A percentile compares a stretch with the other conserved stretches of the same genome.
Evolutionary conservation across 2,888 invertebrate species (phyloP).

Genomic region (Mechanitis messenoides): DNA sequence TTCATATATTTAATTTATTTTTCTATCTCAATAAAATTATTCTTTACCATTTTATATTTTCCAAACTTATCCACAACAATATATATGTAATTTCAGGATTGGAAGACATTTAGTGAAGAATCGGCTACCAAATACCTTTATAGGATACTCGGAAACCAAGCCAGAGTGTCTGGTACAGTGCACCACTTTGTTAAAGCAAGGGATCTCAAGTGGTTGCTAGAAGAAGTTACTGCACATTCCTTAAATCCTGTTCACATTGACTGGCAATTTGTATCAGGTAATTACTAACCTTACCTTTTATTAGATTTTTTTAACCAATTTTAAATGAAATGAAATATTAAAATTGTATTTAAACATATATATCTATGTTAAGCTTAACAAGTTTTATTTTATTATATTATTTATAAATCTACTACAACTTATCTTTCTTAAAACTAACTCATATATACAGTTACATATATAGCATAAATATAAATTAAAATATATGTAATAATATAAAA

Average conservation of each 20-base stretch:
- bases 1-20: too few relatives aligned
- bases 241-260: slow-evolving; percentile 45
- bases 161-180: slow-evolving; percentile 53
- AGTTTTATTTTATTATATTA: too few relatives aligned
- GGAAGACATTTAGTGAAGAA: slow-evolving; percentile 56
- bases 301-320: too few relatives aligned
- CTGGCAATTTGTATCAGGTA: slow-evolving; percentile 59
- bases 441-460: too few relatives aligned
- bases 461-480: too few relatives aligned
- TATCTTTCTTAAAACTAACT: too few relatives aligned
- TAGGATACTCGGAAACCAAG: slow-evolving; percentile 47
- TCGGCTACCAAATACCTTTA: slow-evolving; percentile 45
- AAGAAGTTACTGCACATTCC: slow-evolving; percentile 41
- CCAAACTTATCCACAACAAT: background rate
- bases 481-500: too few relatives aligned
- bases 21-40: background rate
- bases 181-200: slow-evolving; percentile 53
- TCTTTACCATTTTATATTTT: background rate
- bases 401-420: too few relatives aligned
- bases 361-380: too few relatives aligned
- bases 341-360: too few relatives aligned
- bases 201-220: slow-evolving; percentile 49
- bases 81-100: slow-evolving; percentile 36
- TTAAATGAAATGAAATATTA: too few relatives aligned
- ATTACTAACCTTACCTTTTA: too few relatives aligned